These are phyloP conservation scores for Ceyx melanurus DNA, from an alignment of 2,113 vertebrate species.

Conservation along the genomic window DNA sequence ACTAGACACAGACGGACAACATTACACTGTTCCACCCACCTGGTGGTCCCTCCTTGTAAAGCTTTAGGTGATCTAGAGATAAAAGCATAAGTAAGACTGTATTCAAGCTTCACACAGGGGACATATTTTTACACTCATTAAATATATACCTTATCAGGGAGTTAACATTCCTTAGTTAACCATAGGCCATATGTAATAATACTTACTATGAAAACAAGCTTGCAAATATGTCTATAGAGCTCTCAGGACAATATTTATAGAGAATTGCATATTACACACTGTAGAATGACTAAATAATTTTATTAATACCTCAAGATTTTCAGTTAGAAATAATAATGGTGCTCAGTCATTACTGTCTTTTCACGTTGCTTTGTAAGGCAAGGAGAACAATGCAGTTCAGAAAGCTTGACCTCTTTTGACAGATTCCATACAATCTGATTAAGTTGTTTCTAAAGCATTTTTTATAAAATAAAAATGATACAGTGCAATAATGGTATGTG, in stretches of 20 bases:
- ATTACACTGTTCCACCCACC: conserved; percentile 24
- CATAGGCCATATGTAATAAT: background rate
- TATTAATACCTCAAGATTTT: background rate
- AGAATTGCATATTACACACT: background rate
- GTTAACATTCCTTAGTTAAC: background rate
- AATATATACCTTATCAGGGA: background rate
- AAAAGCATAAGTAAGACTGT: conserved; percentile 19
- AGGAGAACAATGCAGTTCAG: background rate
- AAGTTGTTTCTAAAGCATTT: background rate
- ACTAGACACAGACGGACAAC: conserved; percentile 27
- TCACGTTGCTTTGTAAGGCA: background rate
- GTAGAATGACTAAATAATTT: background rate
- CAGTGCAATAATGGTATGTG: background rate
- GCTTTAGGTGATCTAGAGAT: background rate
- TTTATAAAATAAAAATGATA: background rate
- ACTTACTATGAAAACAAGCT: background rate
- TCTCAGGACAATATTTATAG: background rate
- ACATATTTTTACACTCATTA: background rate
- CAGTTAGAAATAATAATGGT: background rate
- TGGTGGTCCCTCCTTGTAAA: conserved; percentile 21
- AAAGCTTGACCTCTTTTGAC: background rate
- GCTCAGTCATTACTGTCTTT: background rate
- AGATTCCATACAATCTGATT: background rate
- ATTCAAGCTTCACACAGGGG: background rate
- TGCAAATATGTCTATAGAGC: background rate